phyloP scores from a whole-genome alignment of 2,888 invertebrate species.

The Serripes groenlandicus region DNA sequence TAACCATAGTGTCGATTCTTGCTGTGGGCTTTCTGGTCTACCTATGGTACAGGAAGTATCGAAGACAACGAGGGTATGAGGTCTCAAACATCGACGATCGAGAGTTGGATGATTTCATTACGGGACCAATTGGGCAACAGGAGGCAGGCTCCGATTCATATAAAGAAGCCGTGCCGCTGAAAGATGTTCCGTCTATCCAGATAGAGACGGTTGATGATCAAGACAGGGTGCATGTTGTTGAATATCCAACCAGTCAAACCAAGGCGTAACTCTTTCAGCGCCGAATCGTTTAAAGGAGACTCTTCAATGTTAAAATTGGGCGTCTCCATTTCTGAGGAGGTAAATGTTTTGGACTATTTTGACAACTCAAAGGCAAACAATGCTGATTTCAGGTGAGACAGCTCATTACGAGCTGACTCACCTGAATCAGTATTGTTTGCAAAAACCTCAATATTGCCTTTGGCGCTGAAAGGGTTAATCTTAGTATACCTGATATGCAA shows the following conservation, averaged over 20 bases:
- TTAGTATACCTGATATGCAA: no score
- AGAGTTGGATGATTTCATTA: neutral
- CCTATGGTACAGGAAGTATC: constrained; percentile 29
- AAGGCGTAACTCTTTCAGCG: no score
- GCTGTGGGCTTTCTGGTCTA: constrained; percentile 36
- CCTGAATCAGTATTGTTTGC: no score
- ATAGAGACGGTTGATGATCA: constrained; percentile 45
- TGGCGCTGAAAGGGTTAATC: no score
- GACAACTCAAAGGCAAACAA: no score
- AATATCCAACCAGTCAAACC: neutral
- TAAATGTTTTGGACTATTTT: no score
- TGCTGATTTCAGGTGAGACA: no score
- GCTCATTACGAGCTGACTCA: no score
- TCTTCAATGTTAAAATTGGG: no score
- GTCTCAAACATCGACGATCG: constrained; percentile 6
- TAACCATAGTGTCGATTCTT: constrained; percentile 24
- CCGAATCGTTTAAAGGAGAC: no score
- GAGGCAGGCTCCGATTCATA: neutral
- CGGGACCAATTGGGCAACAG: neutral
- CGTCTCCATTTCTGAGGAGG: no score
- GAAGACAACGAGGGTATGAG: constrained; percentile 6
- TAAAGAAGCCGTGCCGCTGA: constrained; percentile 3
- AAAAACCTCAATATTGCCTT: no score
- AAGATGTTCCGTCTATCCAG: constrained; percentile 54
- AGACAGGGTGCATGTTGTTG: neutral